Percentiles rank a stretch among this genome's conserved stretches.
These are phyloP conservation scores for Branchinecta lynchi DNA, from an alignment of 1,140 invertebrate species.

Conservation along the genomic window DNA sequence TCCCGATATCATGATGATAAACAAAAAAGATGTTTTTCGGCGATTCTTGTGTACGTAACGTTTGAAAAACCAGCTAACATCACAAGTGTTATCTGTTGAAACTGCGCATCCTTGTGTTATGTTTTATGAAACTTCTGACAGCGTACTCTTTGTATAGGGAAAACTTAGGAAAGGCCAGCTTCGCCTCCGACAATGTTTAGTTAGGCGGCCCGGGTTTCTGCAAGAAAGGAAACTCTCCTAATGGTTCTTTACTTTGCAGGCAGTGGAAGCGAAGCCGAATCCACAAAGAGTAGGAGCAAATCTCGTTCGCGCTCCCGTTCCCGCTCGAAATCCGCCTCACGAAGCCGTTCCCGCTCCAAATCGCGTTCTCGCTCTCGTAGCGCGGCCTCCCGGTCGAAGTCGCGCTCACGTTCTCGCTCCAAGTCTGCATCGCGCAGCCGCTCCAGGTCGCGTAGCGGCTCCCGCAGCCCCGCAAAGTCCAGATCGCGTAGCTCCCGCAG, in stretches of 20 bases:
- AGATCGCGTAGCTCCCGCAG: conserved; percentile 26
- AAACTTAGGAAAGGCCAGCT: background rate
- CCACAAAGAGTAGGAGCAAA: background rate
- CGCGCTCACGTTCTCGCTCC: conserved; percentile 27
- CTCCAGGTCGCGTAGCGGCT: conserved; percentile 17
- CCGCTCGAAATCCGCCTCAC: conserved; percentile 20
- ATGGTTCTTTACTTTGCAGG: conserved; percentile 10
- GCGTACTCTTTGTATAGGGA: no score
- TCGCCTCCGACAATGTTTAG: background rate
- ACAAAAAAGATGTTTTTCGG: no score
- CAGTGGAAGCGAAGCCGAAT: conserved; percentile 17
- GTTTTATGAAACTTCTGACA: no score
- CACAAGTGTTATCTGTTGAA: no score
- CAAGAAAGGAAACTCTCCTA: background rate
- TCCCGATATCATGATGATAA: no score
- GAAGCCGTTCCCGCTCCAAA: conserved; percentile 15
- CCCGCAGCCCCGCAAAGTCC: conserved; percentile 14
- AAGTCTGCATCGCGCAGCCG: conserved; percentile 19
- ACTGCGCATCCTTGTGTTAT: no score
- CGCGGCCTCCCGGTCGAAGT: conserved; percentile 24
- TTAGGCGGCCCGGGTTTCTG: background rate
- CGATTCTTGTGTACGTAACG: no score
- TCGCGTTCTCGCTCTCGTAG: conserved; percentile 17
- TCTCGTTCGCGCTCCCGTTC: conserved; percentile 20
- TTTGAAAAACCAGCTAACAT: no score